Base-by-base conservation (phyloP, 2,888 invertebrate genomes). In the Aethes cnicana region DNA sequence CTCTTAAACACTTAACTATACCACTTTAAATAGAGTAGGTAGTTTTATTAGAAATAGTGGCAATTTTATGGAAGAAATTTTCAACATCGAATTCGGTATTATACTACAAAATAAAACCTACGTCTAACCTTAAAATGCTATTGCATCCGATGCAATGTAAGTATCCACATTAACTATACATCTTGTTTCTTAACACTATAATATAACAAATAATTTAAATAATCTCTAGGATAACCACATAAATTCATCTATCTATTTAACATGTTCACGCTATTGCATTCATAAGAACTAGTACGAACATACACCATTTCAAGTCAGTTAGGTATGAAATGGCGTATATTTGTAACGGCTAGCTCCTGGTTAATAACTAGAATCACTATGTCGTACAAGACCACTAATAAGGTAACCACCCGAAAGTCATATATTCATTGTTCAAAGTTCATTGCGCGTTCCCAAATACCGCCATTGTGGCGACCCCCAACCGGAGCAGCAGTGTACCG, bases 21-120 rank as follows among this genome's bases (percentile, higher is more conserved):
- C 68, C 65, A 69, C 70, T 66, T 66, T 67, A 61, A 67, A 56
- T 73, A 49, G 66, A 71, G 61, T 64, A 63, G 55, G n/a, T n/a
- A 76, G 63, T 54, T 72, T 76, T 74, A 72, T 56, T 82, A 81
- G 77, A 81, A 79, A 80, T 78, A 72, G 72, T 84, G 84, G 83
- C 84, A 83, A 74, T 81, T 79, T 74, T 78, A 76, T 87, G 87
- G 87, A 88, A 87, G 86, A 86, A 70, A 75, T 67, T 74, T 70
- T 74, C 61, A 78, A 82, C 77, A 79, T 81, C 71, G 79, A 85
- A 81, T 84, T 84, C 81, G 80, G 82, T 74, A 64, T 66, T 66
- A 66, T 23, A 66, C 80, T 79, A 81, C 69, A 62, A 74, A 72
- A 73, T 71, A 64, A 68, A 64, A 57, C 36, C 47, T 53, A 47